Evolutionary conservation across 2,888 invertebrate genomes (phyloP), one percentile per base, ranked within the genome.

Genomic region (Meta bourneti): DNA sequence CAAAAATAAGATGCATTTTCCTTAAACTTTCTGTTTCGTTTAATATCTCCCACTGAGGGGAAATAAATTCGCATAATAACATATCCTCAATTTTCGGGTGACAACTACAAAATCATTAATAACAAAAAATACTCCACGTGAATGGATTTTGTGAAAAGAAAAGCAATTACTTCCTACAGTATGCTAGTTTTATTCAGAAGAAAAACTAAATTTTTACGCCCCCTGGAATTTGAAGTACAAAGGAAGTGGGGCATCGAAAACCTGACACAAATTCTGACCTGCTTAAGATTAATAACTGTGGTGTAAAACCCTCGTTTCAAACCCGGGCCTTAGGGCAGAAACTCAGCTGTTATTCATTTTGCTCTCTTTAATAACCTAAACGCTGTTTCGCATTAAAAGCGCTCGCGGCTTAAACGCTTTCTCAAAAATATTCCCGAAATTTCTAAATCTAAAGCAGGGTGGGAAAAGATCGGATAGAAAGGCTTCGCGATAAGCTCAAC

Each of bases 331-430:
- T 34, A 9, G 20, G 78, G 77, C 78, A 20, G 19, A 69, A 34
- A 4, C 54, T 54, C 19, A 7, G 61, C 87, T 87, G 79, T 87
- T 80, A 79, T 80, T 75, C 80, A 80, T 80, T 87, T 87, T 87
- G 49, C 72, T 80, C 51, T 34, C 80, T 87, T 87, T 87, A 87
- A 87, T 87, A 87, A 87, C 87, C 61, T 87, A 87, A 87, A 80
- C 79, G 80, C 80, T 80, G 52, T 87, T 74, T 75, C 72, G 75
- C 79, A 87, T 80, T 87, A 80, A 87, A 87, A 87, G 51, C 20
- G 87, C 87, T 87, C n/a, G 13, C n/a, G 86, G 86, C 86, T 86
- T 34, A 86, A 86, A 78, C 20, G 87, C 80, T 87, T 80, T 79
- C 71, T 70, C 48, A 79, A 78, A 87, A 52, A 80, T 80, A 61